A percentile compares a stretch with the other conserved stretches of the same genome.
These are phyloP conservation scores for Ecdyonurus torrentis DNA, from an alignment of 2,888 invertebrate genomes.

Conservation along the genomic window DNA sequence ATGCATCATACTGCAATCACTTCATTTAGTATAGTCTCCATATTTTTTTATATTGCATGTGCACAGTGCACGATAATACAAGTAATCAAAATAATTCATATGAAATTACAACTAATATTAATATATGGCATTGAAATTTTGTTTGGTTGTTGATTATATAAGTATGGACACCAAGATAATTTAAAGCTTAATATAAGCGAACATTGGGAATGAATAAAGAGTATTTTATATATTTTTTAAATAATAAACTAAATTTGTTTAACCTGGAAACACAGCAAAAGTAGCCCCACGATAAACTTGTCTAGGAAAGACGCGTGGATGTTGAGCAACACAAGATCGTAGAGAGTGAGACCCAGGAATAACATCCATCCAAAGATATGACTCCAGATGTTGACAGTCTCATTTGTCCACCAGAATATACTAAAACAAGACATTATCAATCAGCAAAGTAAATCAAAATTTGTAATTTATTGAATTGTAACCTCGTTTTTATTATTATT, in stretches of 20 bases:
- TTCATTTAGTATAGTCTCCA: too few species aligned
- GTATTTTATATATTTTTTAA: not conserved
- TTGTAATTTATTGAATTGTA: too few species aligned
- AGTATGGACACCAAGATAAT: not conserved
- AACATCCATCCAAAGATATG: slow-evolving; percentile 77
- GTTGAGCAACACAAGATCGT: slow-evolving; percentile 64
- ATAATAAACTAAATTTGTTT: slow-evolving; percentile 18
- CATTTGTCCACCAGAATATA: slow-evolving; percentile 93
- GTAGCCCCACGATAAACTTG: slow-evolving; percentile 65
- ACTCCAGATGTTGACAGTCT: slow-evolving; percentile 95
- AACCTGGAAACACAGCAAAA: slow-evolving; percentile 79
- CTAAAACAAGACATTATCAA: too few species aligned
- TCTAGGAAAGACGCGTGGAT: slow-evolving; percentile 64
- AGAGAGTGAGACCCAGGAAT: slow-evolving; percentile 65
- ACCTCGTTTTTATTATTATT: too few species aligned
- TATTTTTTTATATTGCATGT: too few species aligned
- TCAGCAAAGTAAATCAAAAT: too few species aligned
- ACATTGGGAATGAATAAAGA: not conserved
- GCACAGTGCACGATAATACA: too few species aligned
- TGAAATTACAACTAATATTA: too few species aligned
- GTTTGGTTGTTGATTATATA: slow-evolving; percentile 7
- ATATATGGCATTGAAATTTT: not conserved
- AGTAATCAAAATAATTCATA: too few species aligned
- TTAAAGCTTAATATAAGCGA: not conserved
- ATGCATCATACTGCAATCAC: too few species aligned